These are phyloP conservation scores for Rynchops niger DNA, from an alignment of 2,113 vertebrate species.

Conservation along the genomic window DNA sequence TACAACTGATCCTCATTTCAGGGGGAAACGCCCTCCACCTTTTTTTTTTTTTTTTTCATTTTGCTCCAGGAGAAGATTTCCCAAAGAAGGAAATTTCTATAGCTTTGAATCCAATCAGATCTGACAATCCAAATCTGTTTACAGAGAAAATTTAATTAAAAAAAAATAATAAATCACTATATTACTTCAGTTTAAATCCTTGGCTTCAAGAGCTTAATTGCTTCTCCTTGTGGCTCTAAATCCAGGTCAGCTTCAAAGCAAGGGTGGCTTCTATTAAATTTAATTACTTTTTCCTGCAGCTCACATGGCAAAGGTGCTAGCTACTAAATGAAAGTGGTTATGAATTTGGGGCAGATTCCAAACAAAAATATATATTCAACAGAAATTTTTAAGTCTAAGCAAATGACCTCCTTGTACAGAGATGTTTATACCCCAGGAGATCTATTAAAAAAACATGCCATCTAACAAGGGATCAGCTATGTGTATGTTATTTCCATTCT, in stretches of 20 bases:
- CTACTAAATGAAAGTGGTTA: conserved; percentile 2
- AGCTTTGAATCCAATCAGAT: not conserved
- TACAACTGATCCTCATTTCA: not conserved
- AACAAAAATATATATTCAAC: not conserved
- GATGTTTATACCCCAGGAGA: not conserved
- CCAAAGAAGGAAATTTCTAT: not conserved
- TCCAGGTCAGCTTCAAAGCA: conserved; percentile 59
- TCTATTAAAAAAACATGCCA: not conserved
- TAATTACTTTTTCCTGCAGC: conserved; percentile 55
- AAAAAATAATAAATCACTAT: not conserved
- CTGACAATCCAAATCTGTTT: not conserved
- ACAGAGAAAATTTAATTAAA: not conserved
- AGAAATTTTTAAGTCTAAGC: not conserved
- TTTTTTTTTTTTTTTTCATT: not conserved
- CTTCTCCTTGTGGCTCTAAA: conserved; percentile 47
- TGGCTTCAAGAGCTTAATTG: conserved; percentile 50
- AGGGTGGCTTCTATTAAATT: conserved; percentile 60
- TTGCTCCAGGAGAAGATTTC: not conserved
- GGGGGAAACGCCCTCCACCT: not conserved
- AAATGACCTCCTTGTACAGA: not conserved
- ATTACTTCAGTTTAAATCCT: conserved; percentile 8
- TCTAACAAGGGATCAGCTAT: not conserved
- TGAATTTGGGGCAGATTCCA: conserved; percentile 17
- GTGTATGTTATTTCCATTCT: not conserved
- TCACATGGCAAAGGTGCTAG: conserved; percentile 4